phyloP scores from a whole-genome alignment of 2,797 vertebrate genomes.

The Scomberomorus guttatus region DNA sequence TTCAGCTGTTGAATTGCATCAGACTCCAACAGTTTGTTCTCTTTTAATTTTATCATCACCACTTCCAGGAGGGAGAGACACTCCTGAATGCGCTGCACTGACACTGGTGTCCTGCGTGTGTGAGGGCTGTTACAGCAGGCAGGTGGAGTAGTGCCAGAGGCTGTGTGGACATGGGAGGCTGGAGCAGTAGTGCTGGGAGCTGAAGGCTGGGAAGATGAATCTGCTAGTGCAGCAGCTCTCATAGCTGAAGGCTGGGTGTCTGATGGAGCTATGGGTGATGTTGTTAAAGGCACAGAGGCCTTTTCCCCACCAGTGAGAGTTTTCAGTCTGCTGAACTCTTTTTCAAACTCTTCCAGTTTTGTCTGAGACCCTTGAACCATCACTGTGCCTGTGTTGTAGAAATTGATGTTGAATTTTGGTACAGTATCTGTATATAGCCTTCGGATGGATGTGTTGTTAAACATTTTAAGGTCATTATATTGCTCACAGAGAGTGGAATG shows the following conservation, averaged over 20 bases:
- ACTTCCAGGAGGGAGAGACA: not conserved
- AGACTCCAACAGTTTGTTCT: constrained; percentile 1
- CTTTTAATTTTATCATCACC: not conserved
- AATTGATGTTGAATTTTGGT: too few relatives aligned
- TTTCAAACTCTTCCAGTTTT: not conserved
- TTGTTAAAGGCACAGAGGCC: too few relatives aligned
- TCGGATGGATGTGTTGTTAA: too few relatives aligned
- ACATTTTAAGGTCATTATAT: too few relatives aligned
- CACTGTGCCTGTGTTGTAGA: not conserved
- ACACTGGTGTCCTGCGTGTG: not conserved
- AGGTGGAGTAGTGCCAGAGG: not conserved
- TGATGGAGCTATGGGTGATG: too few relatives aligned
- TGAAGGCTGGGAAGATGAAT: not conserved
- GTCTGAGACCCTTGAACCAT: not conserved
- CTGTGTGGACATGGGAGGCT: not conserved
- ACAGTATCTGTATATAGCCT: too few relatives aligned
- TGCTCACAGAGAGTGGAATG: not conserved
- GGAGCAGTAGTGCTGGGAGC: not conserved
- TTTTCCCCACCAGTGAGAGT: too few relatives aligned
- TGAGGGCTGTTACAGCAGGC: not conserved
- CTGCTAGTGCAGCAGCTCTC: not conserved
- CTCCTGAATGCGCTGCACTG: not conserved
- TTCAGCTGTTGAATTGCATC: not conserved
- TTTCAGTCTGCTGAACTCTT: too few relatives aligned
- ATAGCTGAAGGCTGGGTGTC: too few relatives aligned